A percentile compares a stretch with the other conserved stretches of the same genome.
Evolutionary conservation across 2,113 vertebrate genomes (phyloP).

Genomic region (Hypomesus transpacificus): DNA sequence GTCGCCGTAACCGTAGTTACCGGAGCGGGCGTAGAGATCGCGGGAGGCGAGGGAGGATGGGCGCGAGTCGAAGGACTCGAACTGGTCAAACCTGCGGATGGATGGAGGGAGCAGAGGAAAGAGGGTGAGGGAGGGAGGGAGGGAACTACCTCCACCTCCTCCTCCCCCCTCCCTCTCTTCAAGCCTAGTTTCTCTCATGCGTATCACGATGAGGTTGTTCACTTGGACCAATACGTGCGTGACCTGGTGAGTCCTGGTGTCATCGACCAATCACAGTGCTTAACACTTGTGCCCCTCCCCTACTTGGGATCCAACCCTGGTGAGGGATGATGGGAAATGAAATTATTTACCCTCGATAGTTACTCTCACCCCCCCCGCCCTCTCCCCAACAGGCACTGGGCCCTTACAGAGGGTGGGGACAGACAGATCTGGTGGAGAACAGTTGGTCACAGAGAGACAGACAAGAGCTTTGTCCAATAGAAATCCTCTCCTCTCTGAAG

Average conservation of each 20-base stretch:
- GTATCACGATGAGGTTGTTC: slow-evolving; percentile 18
- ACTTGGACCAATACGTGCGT: too few species aligned
- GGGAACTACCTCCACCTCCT: slow-evolving; percentile 59
- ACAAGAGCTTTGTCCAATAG: slow-evolving; percentile 30
- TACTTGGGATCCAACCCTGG: too few species aligned
- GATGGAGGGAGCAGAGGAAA: slow-evolving; percentile 61
- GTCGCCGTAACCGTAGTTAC: slow-evolving; percentile 82
- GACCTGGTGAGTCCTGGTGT: not conserved
- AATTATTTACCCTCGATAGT: too few species aligned
- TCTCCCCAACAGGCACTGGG: too few species aligned
- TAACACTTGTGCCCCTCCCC: too few species aligned
- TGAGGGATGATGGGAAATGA: too few species aligned
- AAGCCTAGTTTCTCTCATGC: slow-evolving; percentile 38
- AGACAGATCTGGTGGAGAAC: not conserved
- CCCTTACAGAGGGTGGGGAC: not conserved
- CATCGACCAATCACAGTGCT: too few species aligned
- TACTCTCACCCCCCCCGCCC: not conserved
- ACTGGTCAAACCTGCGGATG: slow-evolving; percentile 87
- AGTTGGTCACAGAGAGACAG: slow-evolving; percentile 8
- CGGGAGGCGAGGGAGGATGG: slow-evolving; percentile 78
- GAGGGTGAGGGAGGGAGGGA: slow-evolving; percentile 51
- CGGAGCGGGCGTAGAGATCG: slow-evolving; percentile 81
- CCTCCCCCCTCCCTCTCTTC: slow-evolving; percentile 49
- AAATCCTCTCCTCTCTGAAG: too few species aligned
- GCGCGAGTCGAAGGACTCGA: slow-evolving; percentile 86